Evolutionary conservation across 2,888 invertebrate species (phyloP).

Genomic region (Phaedon cochleariae): DNA sequence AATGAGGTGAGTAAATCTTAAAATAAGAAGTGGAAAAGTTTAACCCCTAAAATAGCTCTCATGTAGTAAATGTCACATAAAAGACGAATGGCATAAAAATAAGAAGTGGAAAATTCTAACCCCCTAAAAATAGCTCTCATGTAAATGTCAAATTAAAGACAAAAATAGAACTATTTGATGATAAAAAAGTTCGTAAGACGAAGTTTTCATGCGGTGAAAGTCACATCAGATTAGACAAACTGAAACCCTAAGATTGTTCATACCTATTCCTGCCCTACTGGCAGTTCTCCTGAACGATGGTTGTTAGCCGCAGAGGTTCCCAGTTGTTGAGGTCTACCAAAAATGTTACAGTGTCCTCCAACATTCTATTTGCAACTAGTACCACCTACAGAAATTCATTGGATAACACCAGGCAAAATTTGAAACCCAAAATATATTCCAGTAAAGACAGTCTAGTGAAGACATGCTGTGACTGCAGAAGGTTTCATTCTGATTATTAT

Average conservation of each 20-base stretch:
- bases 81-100: no score
- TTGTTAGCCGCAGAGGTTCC: not conserved
- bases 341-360: not conserved
- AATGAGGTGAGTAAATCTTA: not conserved
- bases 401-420: constrained; percentile 10
- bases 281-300: not conserved
- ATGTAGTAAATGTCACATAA: no score
- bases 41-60: not conserved
- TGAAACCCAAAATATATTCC: not conserved
- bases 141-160: not conserved
- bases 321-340: not conserved
- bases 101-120: not conserved
- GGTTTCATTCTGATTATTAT: constrained; percentile 45
- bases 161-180: not conserved
- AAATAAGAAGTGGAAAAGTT: not conserved
- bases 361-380: not conserved
- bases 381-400: constrained; percentile 11
- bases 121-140: not conserved
- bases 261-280: not conserved
- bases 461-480: constrained; percentile 43
- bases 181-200: not conserved
- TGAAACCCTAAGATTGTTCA: not conserved
- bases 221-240: not conserved
- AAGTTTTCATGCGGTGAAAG: not conserved
- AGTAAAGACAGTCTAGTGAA: constrained; percentile 39